These are phyloP conservation scores for Geotrypetes seraphini DNA, from an alignment of 2,797 vertebrate genomes.

Conservation along the genomic window DNA sequence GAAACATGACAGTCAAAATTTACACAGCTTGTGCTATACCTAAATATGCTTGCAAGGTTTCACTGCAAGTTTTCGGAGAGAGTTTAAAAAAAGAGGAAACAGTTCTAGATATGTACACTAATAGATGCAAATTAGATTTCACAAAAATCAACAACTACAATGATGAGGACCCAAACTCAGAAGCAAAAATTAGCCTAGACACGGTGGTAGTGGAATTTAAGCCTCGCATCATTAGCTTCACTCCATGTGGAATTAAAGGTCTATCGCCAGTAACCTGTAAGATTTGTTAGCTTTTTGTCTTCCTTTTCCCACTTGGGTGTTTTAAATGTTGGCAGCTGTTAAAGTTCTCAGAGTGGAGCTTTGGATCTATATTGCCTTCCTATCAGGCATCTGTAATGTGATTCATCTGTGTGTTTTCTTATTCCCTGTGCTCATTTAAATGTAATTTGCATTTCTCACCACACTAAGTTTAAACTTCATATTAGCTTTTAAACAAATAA, in stretches of 20 bases:
- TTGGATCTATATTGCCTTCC: slow-evolving; percentile 28
- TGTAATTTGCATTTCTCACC: slow-evolving; percentile 32
- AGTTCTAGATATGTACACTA: no score
- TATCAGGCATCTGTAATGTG: slow-evolving; percentile 41
- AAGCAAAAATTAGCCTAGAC: slow-evolving; percentile 23
- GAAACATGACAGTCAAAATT: no score
- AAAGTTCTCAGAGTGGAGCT: slow-evolving; percentile 39
- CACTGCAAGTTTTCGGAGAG: no score
- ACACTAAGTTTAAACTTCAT: slow-evolving; percentile 22
- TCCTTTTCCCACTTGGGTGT: slow-evolving; percentile 31
- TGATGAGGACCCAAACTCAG: no score
- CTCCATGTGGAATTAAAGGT: slow-evolving; percentile 24
- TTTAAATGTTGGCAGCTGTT: slow-evolving; percentile 51
- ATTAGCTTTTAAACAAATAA: slow-evolving; percentile 14
- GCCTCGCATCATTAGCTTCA: slow-evolving; percentile 31
- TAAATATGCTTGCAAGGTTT: no score
- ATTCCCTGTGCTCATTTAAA: slow-evolving; percentile 44
- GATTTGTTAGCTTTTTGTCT: slow-evolving; percentile 38
- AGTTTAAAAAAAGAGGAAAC: no score
- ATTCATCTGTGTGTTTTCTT: slow-evolving; percentile 41
- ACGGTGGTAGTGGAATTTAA: slow-evolving; percentile 18
- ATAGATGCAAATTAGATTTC: no score
- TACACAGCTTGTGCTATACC: no score
- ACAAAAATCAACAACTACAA: no score
- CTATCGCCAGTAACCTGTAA: slow-evolving; percentile 34